Conservation (phyloP, 2,113 vertebrate species). For the Odontophorus gujanensis region DNA sequence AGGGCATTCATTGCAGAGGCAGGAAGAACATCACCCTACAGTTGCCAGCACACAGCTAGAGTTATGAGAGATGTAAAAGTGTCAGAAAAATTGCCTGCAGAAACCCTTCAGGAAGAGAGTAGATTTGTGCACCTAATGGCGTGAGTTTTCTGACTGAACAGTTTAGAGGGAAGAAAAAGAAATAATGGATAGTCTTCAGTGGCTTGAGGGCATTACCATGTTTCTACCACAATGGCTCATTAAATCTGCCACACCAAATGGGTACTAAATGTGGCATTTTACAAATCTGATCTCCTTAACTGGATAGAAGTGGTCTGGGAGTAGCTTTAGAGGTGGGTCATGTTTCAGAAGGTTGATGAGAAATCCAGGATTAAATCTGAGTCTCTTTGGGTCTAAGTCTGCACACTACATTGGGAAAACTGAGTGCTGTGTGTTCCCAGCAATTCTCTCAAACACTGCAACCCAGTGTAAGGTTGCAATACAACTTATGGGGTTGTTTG, state of each 20-base stretch:
- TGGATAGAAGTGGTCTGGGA: conserved; percentile 56
- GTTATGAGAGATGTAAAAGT: conserved; percentile 28
- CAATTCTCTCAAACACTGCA: conserved; percentile 4
- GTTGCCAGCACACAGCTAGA: neutral
- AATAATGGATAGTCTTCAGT: conserved; percentile 38
- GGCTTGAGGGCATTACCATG: conserved; percentile 66
- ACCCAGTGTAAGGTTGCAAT: neutral
- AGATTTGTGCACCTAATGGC: conserved; percentile 47
- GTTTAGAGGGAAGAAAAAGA: neutral
- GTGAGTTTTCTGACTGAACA: conserved; percentile 20
- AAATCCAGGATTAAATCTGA: conserved; percentile 39
- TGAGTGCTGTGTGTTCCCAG: neutral
- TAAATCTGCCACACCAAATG: conserved; percentile 74
- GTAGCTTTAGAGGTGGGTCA: conserved; percentile 51
- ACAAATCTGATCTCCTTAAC: conserved; percentile 65
- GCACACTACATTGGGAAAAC: neutral
- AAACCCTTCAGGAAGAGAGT: conserved; percentile 47
- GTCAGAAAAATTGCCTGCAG: conserved; percentile 38
- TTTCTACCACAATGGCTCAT: conserved; percentile 74
- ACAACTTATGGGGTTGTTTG: conserved; percentile 11
- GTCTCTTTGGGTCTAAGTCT: neutral
- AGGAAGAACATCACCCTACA: neutral
- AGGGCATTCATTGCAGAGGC: neutral
- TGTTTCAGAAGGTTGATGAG: conserved; percentile 60
- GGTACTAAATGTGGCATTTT: conserved; percentile 76